phyloP scores from a whole-genome alignment of 2,797 vertebrate species.

The Antennarius maculatus region DNA sequence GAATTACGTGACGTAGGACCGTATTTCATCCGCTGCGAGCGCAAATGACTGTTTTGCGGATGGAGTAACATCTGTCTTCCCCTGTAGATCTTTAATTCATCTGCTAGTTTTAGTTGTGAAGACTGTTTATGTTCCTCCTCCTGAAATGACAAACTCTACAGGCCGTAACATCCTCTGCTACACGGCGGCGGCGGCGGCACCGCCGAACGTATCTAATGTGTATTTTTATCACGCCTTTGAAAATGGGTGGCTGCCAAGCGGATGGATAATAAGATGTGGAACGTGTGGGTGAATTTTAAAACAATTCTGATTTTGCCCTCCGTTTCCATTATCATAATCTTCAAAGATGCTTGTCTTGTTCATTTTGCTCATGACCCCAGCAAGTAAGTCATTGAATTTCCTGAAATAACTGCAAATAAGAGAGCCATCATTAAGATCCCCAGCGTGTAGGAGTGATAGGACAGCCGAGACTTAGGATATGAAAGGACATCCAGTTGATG shows the following conservation, averaged over 20 bases:
- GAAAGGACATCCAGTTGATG: conserved; percentile 78
- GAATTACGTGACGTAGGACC: conserved; percentile 61
- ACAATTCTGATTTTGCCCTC: conserved; percentile 78
- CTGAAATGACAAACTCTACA: conserved; percentile 62
- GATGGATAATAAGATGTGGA: conserved; percentile 80
- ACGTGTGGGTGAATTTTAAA: conserved; percentile 81
- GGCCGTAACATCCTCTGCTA: conserved; percentile 52
- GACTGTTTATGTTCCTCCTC: conserved; percentile 67
- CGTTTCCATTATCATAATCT: conserved; percentile 85
- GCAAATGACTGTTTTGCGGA: conserved; percentile 60
- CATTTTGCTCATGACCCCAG: conserved; percentile 83
- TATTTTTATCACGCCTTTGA: conserved; percentile 80
- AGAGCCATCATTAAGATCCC: conserved; percentile 79
- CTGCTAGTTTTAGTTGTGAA: conserved; percentile 29
- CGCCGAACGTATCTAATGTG: conserved; percentile 70
- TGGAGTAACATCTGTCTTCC: conserved; percentile 57
- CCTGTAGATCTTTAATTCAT: conserved; percentile 49
- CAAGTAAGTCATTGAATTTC: conserved; percentile 81
- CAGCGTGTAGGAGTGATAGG: conserved; percentile 67
- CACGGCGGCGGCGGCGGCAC: conserved; percentile 49
- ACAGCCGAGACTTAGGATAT: conserved; percentile 71
- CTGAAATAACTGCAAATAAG: conserved; percentile 84
- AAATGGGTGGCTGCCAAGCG: conserved; percentile 76
- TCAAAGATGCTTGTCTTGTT: conserved; percentile 87
- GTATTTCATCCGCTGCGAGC: conserved; percentile 54